These are phyloP conservation scores for Iphiclides podalirius DNA, from an alignment of 2,888 invertebrate genomes.

Conservation along the genomic window DNA sequence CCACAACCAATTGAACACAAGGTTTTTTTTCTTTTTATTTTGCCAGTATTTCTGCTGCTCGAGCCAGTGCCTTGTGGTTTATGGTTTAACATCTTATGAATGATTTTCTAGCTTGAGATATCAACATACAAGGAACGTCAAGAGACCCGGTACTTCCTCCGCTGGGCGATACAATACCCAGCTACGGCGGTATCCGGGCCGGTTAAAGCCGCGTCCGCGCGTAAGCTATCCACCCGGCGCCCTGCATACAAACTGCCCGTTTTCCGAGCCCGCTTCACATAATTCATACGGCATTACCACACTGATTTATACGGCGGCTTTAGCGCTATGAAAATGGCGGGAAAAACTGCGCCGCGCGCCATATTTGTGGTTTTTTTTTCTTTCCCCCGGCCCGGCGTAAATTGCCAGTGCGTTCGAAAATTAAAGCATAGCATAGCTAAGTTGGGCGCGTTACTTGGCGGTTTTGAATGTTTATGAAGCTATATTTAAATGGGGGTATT, in stretches of 20 bases:
- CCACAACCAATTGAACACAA: too few relatives aligned
- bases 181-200: neutral
- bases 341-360: conserved; percentile 14
- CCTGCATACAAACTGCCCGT: conserved; percentile 60
- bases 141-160: too few relatives aligned
- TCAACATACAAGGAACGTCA: too few relatives aligned
- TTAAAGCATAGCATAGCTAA: too few relatives aligned
- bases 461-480: too few relatives aligned
- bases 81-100: too few relatives aligned
- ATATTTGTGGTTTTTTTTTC: conserved; percentile 14
- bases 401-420: conserved; percentile 1
- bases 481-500: too few relatives aligned
- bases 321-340: conserved; percentile 21
- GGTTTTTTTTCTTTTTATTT: too few relatives aligned
- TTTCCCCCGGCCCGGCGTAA: neutral
- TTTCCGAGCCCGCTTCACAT: conserved; percentile 51
- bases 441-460: neutral
- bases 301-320: conserved; percentile 54
- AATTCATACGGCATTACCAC: conserved; percentile 59
- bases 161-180: too few relatives aligned
- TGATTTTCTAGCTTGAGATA: too few relatives aligned
- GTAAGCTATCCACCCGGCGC: conserved; percentile 27
- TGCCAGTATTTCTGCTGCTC: too few relatives aligned
- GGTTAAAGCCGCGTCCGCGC: conserved; percentile 10
- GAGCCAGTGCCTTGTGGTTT: too few relatives aligned